Evolutionary conservation across 1,140 invertebrate species (phyloP).

Genomic region (Octopus bimaculoides): DNA sequence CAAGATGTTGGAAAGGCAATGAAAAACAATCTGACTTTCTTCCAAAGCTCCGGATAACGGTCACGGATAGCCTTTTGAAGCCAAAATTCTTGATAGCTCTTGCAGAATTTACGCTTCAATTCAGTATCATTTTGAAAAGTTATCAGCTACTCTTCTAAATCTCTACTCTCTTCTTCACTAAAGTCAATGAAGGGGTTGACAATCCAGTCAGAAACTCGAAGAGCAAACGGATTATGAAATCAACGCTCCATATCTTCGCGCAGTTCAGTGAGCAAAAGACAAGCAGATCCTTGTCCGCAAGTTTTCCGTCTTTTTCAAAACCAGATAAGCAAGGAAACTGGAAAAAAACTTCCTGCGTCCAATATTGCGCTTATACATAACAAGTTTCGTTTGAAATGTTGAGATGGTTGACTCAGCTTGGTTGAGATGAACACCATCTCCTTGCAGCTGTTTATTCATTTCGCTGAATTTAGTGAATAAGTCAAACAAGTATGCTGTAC

Average conservation of each 20-base stretch:
- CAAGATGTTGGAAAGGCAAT: constrained; percentile 1
- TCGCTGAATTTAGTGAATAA: constrained; percentile 1
- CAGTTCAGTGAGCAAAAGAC: constrained; percentile 1
- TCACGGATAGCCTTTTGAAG: not conserved
- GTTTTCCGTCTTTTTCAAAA: not conserved
- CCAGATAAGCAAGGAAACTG: not conserved
- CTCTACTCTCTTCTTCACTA: not conserved
- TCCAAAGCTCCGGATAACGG: not conserved
- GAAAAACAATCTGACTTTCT: constrained; percentile 3
- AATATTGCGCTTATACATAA: constrained; percentile 4
- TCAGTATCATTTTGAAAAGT: constrained; percentile 7
- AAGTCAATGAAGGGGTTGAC: constrained; percentile 1
- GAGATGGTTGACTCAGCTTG: not conserved
- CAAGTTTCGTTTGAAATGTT: not conserved
- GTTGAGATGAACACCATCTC: not conserved
- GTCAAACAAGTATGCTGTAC: constrained; percentile 3
- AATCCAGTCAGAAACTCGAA: not conserved
- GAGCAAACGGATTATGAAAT: not conserved
- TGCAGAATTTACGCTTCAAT: constrained; percentile 1
- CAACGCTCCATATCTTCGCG: not conserved
- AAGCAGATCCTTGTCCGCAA: not conserved
- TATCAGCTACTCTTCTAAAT: not conserved
- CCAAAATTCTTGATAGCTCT: no score
- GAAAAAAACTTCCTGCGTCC: constrained; percentile 2
- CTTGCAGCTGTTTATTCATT: not conserved